These are phyloP conservation scores for Anguilla obscura DNA, from an alignment of 2,797 vertebrate genomes.

Conservation along the genomic window DNA sequence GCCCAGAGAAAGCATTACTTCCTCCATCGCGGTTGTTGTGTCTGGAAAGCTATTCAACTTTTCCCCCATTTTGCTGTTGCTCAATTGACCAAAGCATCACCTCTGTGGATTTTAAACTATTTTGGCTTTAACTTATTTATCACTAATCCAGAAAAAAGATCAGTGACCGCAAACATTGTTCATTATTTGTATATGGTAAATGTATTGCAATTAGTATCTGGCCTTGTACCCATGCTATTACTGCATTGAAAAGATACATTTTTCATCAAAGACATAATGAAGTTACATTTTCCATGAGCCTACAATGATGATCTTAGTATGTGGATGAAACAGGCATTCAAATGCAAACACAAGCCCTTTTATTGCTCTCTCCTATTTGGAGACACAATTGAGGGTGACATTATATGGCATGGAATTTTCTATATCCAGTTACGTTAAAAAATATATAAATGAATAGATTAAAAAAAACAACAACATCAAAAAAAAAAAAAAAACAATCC, in stretches of 20 bases:
- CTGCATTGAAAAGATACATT: background rate
- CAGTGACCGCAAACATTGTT: background rate
- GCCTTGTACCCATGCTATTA: background rate
- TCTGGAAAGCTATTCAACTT: background rate
- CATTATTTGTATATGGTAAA: background rate
- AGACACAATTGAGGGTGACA: background rate
- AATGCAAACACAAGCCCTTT: background rate
- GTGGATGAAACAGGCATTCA: background rate
- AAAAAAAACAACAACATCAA: background rate
- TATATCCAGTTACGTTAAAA: background rate
- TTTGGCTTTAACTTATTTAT: background rate
- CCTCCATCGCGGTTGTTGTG: background rate
- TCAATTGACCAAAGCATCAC: background rate
- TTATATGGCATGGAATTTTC: background rate
- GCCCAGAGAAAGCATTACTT: slow-evolving; percentile 4
- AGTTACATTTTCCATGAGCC: background rate
- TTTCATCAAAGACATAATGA: background rate
- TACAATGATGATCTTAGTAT: background rate
- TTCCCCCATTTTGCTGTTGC: background rate
- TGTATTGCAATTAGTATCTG: background rate
- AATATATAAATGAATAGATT: background rate
- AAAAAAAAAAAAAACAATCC: background rate
- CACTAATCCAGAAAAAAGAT: background rate
- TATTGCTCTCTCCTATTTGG: background rate
- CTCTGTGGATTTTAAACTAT: background rate